Base-by-base conservation (phyloP, 2,797 vertebrate species). In the Anguilla megastoma region DNA sequence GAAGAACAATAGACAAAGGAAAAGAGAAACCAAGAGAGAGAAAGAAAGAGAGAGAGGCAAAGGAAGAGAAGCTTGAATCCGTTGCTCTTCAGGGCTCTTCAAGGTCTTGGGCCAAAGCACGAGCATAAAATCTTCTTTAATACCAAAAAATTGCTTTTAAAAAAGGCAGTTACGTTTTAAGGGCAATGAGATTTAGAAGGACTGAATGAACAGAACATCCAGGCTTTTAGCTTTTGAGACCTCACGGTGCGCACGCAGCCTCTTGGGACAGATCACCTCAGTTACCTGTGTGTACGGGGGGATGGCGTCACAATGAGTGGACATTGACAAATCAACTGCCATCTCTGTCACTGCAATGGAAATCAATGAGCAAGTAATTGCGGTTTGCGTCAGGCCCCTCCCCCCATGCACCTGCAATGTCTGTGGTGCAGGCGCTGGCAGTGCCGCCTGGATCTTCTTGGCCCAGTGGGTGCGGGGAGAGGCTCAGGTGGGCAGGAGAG, bases 331-430 rank as follows among this genome's bases (percentile, higher is more conserved):
- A 94, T 95, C 93, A 96, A 95, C 94, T 94, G 94, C 94, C 93
- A 91, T 94, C 92, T 92, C 92, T 90, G 90, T 94, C 94, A 94
- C 93, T 92, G 93, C 94, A 95, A 90, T 95, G 95, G 94, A 96
- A 95, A 96, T 96, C 95, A 95, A 96, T 95, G 88, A 92, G 92
- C 90, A 84, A 85, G 94, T 95, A 95, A 96, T 95, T 95, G 94
- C 94, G 92, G 94, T 94, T 92, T 94, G 95, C 95, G 94, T 94
- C 94, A 93, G 92, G 50, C 76, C 33, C 76, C n/a, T 63, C 12
- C 86, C 86, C 50, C 50, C 60, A 18, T 10, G 79, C 16, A 54
- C 54, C 54, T 21, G 27, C n/a, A 8, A 18, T 36, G 45, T 36
- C 52, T 33, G 27, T 33, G 56, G 54, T 27, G 33, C 16, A 3